A percentile compares a stretch with the other conserved stretches of the same genome.
Conservation (phyloP, 2,888 invertebrate genomes). For the Megamerina dolium region DNA sequence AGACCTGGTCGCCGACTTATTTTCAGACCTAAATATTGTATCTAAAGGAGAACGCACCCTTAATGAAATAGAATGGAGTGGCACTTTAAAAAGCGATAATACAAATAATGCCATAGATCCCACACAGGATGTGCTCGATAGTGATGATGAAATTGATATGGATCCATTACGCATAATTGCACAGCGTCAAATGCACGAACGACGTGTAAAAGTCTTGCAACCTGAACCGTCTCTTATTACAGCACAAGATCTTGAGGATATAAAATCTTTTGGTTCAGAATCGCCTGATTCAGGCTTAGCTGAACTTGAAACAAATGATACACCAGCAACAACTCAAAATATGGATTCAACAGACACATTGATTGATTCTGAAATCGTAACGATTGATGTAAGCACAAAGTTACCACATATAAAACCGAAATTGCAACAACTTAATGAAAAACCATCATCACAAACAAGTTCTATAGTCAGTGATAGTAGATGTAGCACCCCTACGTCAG, state of each 20-base stretch:
- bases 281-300: conserved; percentile 21
- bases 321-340: background rate
- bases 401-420: conserved; percentile 18
- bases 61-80: conserved; percentile 43
- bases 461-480: conserved; percentile 8
- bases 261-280: conserved; percentile 30
- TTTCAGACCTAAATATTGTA: conserved; percentile 44
- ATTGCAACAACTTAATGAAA: conserved; percentile 10
- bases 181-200: conserved; percentile 39
- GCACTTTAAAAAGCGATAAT: conserved; percentile 19
- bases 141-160: conserved; percentile 44
- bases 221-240: conserved; percentile 38
- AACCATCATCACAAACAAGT: conserved; percentile 2
- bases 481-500: conserved; percentile 10
- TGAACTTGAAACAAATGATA: conserved; percentile 14
- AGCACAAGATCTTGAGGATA: conserved; percentile 39
- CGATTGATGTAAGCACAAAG: conserved; percentile 28
- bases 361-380: conserved; percentile 27
- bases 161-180: conserved; percentile 45
- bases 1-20: conserved; percentile 35
- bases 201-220: conserved; percentile 31
- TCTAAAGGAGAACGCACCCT: conserved; percentile 33
- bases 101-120: conserved; percentile 9
- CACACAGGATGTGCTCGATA: conserved; percentile 36
- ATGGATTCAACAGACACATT: conserved; percentile 1